Conservation (phyloP, 2,113 vertebrate genomes). For the Cygnus atratus region DNA sequence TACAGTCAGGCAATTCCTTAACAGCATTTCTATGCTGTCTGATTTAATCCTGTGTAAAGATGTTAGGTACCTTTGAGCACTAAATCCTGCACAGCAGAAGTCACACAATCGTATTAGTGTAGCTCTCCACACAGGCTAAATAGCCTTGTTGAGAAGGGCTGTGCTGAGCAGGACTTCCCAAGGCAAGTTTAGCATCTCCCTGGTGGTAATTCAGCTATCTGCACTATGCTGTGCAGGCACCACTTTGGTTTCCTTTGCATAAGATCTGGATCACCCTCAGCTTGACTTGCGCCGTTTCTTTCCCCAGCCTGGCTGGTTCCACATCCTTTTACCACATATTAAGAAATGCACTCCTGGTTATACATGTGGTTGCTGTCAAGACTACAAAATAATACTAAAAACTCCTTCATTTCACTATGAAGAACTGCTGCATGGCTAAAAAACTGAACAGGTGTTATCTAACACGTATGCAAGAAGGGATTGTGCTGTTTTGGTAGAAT, state of each 20-base stretch:
- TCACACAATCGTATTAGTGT: slow-evolving; percentile 17
- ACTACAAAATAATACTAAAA: not conserved
- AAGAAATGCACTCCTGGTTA: not conserved
- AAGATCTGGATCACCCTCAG: not conserved
- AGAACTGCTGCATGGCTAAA: not conserved
- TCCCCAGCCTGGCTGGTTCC: not conserved
- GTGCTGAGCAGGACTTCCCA: not conserved
- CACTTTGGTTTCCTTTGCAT: not conserved
- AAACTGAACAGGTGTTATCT: not conserved
- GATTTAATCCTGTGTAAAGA: slow-evolving; percentile 38
- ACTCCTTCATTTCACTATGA: not conserved
- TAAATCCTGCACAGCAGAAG: slow-evolving; percentile 16
- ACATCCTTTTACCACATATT: not conserved
- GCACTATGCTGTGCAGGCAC: not conserved
- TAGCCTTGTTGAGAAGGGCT: not conserved
- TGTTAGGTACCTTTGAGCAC: slow-evolving; percentile 24
- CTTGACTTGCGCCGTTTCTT: not conserved
- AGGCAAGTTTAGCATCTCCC: not conserved
- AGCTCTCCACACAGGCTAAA: slow-evolving; percentile 8
- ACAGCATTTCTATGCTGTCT: not conserved
- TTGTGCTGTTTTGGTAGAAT: not conserved
- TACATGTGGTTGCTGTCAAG: not conserved
- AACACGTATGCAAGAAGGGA: not conserved
- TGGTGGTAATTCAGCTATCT: not conserved
- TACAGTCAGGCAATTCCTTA: not conserved